These are phyloP conservation scores for Carposina sasakii DNA, from an alignment of 1,140 invertebrate genomes.

Conservation along the genomic window DNA sequence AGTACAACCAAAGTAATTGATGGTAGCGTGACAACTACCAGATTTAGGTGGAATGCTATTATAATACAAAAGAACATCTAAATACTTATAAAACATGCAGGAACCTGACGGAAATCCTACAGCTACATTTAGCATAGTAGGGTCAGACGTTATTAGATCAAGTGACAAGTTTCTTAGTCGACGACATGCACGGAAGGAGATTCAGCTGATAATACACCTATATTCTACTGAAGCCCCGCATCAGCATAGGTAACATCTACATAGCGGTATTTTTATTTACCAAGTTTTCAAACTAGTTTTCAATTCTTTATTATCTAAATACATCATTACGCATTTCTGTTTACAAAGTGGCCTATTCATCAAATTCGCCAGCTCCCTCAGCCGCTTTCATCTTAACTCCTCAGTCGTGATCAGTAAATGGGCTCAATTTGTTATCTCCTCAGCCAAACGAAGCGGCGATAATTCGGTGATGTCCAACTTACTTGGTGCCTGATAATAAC, in stretches of 20 bases:
- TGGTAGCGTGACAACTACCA: too few species aligned
- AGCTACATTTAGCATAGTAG: neutral
- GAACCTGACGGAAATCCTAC: too few species aligned
- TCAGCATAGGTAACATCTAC: neutral
- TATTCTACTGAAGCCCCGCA: neutral
- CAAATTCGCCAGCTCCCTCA: neutral
- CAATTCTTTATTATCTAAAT: neutral
- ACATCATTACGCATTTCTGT: constrained; percentile 1
- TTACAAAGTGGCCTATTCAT: neutral
- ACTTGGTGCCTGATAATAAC: too few species aligned
- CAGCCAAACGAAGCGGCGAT: neutral
- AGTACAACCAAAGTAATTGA: too few species aligned
- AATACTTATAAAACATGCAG: too few species aligned
- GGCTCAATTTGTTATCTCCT: neutral
- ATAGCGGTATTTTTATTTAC: neutral
- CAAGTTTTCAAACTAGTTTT: neutral
- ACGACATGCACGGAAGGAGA: too few species aligned
- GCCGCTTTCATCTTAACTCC: neutral
- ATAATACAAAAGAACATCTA: too few species aligned
- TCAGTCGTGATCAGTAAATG: neutral
- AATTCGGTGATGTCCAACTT: neutral
- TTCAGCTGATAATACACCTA: too few species aligned
- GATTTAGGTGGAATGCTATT: too few species aligned
- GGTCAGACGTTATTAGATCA: neutral
- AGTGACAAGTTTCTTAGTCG: neutral